Conservation (phyloP, 64 coral and sea anemone species). For the Actinia tenebrosa region DNA sequence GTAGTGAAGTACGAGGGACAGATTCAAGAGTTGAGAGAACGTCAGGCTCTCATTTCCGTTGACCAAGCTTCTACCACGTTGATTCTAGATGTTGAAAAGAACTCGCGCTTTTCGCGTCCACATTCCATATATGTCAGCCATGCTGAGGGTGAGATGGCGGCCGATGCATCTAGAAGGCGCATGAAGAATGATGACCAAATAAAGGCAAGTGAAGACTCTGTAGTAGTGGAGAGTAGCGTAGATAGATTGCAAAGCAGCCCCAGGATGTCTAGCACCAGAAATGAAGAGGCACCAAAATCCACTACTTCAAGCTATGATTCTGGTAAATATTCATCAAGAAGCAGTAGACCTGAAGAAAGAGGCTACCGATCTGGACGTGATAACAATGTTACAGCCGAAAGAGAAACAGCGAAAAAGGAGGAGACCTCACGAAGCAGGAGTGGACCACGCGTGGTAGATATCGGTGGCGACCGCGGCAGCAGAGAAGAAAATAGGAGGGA, state of each 20-base stretch:
- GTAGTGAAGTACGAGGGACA: conserved; percentile 45
- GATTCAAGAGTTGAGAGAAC: conserved; percentile 36
- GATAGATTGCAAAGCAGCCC: neutral
- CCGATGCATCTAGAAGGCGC: neutral
- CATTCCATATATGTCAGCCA: conserved; percentile 25
- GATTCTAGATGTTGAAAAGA: conserved; percentile 25
- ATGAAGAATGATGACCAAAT: neutral
- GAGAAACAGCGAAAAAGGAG: neutral
- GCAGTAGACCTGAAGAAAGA: neutral
- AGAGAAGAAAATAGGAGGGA: neutral
- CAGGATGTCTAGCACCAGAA: neutral
- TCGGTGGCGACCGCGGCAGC: neutral
- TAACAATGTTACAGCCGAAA: neutral
- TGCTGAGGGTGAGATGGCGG: conserved; percentile 17
- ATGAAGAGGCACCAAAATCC: neutral
- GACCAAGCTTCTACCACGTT: conserved; percentile 52
- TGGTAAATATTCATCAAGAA: neutral
- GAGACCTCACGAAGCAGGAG: neutral
- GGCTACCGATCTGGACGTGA: conserved; percentile 8
- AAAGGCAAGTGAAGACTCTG: neutral
- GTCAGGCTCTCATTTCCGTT: neutral
- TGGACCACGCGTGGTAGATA: neutral
- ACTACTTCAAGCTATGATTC: neutral
- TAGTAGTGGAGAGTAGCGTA: neutral
- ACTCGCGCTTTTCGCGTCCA: neutral